Base-by-base conservation (phyloP, 2,888 invertebrate species). In the Linhomoeus sp. region DNA sequence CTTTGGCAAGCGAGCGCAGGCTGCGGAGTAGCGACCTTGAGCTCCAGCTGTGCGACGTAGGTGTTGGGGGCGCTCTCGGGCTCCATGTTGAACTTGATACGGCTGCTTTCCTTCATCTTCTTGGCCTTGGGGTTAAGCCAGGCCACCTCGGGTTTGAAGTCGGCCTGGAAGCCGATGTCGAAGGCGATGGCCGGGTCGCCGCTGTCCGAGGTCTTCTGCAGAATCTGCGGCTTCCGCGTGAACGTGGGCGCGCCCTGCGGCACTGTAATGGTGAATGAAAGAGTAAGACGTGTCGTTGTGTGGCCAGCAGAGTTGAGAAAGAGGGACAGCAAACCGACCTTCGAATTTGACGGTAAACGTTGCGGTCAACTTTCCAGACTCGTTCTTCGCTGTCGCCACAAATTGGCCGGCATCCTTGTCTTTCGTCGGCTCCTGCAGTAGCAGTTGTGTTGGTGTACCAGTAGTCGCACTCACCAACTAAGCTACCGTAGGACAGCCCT, bases 341-440 rank as follows among this genome's bases (percentile, higher is more conserved):
- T 63, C 63, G 51, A 63, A 63, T 51, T 63, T 63, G 50, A 63
- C 63, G 45, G 62, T 62, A 58, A 63, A 63, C 23, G 63, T 63
- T 49, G 63, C 63, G 42, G 63, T 63, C 26, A 63, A 55, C 51
- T 63, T 63, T 48, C 63, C 63, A 19, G 63, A 64, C 49, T 63
- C 61, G 55, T 63, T 63, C 53, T 60, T 63, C 43, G 60, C 63
- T 9, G 63, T 64, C 54, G 63, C 64, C 44, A 63, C 58, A 49
- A 63, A 63, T 50, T 63, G 63, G 39, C 63, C 63, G 46, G 63
- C 63, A 53, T 63, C 63, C 53, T 63, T 63, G 64, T 86, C 85
- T 56, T 86, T 77, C 63, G 84, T 84, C 54, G 90, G 88, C 71
- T 90, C 87, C 81, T 83, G 59, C 23, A 65, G 12, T 29, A 9